Evolutionary conservation across 2,888 invertebrate species (phyloP), one percentile per base, ranked within the genome.

Genomic region (Drosophila aldrichi): DNA sequence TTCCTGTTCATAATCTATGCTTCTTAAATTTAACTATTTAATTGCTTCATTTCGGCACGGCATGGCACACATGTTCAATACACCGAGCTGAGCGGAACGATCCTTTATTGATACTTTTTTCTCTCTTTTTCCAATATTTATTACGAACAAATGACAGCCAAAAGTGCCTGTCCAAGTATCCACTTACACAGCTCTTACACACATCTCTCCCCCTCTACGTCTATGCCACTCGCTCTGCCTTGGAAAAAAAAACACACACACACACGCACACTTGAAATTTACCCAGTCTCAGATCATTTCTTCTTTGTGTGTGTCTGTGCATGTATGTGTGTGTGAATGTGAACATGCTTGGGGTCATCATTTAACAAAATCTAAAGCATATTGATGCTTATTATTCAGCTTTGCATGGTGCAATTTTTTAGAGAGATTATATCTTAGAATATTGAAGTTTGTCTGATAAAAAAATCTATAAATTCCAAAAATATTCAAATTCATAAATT

Each of bases 71-170:
- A 72, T 57, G 62, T 52, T 36, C 6, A 54, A 61, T 66, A 48
- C 32, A 43, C 18, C n/a, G 46, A 20, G 16, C 46, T 25, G 32
- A 41, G 68, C 78, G 58, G 51, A 73, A 73, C 78, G 76, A 70
- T 77, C 65, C 79, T 77, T 57, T 46, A 36, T 25, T 38, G 29
- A 46, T 56, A 52, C 36, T 43, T 46, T 25, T 41, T 41, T 46
- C 36, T 48, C 22, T 22, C 22, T 48, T 51, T 25, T 51, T 43
- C 43, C 51, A 25, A 72, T 74, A 84, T 84, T 84, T 84, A 84
- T 88, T 87, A 66, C 79, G 52, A 84, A 75, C 89, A 86, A 84
- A 88, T 84, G 89, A 86, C 86, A 84, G 65, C 51, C 48, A 40
- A 64, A 76, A 82, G 84, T 86, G 81, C 64, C 68, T 29, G 66